Conservation (phyloP, 2,888 invertebrate genomes). For the Protodeltote pygarga region DNA sequence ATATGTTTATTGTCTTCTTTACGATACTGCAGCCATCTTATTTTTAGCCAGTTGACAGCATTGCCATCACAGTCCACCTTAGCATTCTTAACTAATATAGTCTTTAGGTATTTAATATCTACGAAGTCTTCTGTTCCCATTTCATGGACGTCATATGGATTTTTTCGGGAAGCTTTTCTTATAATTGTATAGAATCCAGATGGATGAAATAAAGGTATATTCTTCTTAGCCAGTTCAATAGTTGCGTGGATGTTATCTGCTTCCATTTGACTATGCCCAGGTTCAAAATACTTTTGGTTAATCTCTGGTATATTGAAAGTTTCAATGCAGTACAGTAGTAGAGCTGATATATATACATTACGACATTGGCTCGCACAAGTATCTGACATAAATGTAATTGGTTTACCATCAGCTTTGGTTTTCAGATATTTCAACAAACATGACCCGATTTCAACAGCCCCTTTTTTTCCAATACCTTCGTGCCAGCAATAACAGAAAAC, state of each 20-base stretch:
- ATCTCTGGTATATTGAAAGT: slow-evolving; percentile 28
- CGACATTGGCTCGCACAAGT: slow-evolving; percentile 34
- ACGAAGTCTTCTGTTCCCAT: slow-evolving; percentile 22
- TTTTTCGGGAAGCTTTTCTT: slow-evolving; percentile 20
- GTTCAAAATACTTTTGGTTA: slow-evolving; percentile 34
- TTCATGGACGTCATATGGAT: slow-evolving; percentile 23
- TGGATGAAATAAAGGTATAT: slow-evolving; percentile 25
- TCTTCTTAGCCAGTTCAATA: slow-evolving; percentile 28
- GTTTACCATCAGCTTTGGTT: slow-evolving; percentile 26
- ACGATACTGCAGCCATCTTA: slow-evolving; percentile 22
- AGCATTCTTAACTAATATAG: slow-evolving; percentile 13
- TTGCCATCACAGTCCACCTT: slow-evolving; percentile 21
- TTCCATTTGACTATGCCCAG: slow-evolving; percentile 29
- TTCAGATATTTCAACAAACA: slow-evolving; percentile 34
- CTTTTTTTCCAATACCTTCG: slow-evolving; percentile 32
- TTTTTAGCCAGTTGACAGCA: slow-evolving; percentile 23
- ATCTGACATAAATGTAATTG: slow-evolving; percentile 28
- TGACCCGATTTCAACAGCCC: slow-evolving; percentile 22
- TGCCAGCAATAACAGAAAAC: slow-evolving; percentile 31
- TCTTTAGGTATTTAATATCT: slow-evolving; percentile 17
- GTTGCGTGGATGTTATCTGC: slow-evolving; percentile 30
- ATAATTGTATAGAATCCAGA: slow-evolving; percentile 19
- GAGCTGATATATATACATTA: slow-evolving; percentile 28
- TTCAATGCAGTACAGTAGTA: slow-evolving; percentile 26
- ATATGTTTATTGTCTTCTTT: slow-evolving; percentile 19